Evolutionary conservation across 1,140 invertebrate species (phyloP).

Genomic region (Oppia nitens): DNA sequence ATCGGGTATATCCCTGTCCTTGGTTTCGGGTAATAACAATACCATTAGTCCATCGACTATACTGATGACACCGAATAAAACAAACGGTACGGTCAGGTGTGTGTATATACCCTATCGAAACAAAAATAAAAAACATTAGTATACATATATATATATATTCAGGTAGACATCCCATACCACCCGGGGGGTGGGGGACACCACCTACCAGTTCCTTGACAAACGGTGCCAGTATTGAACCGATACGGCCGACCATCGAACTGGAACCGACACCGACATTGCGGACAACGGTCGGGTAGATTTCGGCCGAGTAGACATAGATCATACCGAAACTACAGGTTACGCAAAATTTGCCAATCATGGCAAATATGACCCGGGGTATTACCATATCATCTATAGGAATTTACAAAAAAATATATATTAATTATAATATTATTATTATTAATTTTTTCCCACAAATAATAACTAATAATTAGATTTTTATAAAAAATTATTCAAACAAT

Average conservation of each 20-base stretch:
- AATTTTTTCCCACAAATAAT: no score
- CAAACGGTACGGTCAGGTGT: background rate
- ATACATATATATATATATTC: no score
- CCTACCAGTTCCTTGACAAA: constrained; percentile 36
- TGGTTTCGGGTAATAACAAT: background rate
- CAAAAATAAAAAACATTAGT: no score
- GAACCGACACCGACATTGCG: constrained; percentile 28
- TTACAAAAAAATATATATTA: no score
- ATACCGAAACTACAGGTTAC: constrained; percentile 62
- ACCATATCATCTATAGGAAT: background rate
- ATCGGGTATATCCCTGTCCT: background rate
- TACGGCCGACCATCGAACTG: constrained; percentile 25
- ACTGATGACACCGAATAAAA: background rate
- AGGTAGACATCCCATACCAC: no score
- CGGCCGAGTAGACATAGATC: constrained; percentile 60
- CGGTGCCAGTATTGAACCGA: constrained; percentile 28
- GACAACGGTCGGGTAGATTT: constrained; percentile 57
- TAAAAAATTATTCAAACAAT: background rate
- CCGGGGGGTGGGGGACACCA: no score
- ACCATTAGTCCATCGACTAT: background rate
- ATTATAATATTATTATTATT: no score
- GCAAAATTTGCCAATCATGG: constrained; percentile 63
- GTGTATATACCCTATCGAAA: no score
- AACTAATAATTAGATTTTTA: background rate
- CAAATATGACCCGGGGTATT: constrained; percentile 30